These are phyloP conservation scores for Drosophila stalkeri DNA, from an alignment of 2,888 invertebrate species.

Conservation along the genomic window DNA sequence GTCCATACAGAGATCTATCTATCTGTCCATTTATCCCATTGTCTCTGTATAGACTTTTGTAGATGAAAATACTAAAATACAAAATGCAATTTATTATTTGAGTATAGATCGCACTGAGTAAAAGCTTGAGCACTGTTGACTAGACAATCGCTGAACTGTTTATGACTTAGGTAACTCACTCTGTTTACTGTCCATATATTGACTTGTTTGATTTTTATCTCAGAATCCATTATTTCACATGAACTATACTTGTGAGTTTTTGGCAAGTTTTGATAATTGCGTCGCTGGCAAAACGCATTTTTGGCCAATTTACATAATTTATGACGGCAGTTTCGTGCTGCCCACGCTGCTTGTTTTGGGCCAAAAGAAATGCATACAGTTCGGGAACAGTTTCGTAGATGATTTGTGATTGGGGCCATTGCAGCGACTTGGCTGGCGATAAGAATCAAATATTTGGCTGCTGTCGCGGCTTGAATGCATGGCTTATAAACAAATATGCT, in stretches of 20 bases:
- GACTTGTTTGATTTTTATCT: slow-evolving; percentile 8
- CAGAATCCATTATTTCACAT: slow-evolving; percentile 6
- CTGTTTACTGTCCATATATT: background rate
- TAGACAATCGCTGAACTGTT: background rate
- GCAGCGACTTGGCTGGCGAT: slow-evolving; percentile 54
- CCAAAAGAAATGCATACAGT: slow-evolving; percentile 59
- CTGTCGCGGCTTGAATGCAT: slow-evolving; percentile 36
- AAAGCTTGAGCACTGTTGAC: no score
- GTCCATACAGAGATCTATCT: no score
- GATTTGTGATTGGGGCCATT: slow-evolving; percentile 76
- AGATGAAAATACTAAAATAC: no score
- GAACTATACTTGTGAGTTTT: background rate
- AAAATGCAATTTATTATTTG: no score
- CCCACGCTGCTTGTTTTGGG: slow-evolving; percentile 31
- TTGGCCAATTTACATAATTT: slow-evolving; percentile 70
- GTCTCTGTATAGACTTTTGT: no score
- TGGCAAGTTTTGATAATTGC: slow-evolving; percentile 44
- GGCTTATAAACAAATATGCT: slow-evolving; percentile 35
- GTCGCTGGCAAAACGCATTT: slow-evolving; percentile 56
- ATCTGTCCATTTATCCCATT: no score
- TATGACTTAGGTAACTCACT: background rate
- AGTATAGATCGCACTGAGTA: no score
- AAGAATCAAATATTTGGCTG: slow-evolving; percentile 53
- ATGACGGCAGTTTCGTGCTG: slow-evolving; percentile 53
- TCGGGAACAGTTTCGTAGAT: slow-evolving; percentile 55